Percentiles rank a stretch among this genome's conserved stretches.
Evolutionary conservation across 2,888 invertebrate genomes (phyloP).

Genomic region (Ptychoptera contaminata): DNA sequence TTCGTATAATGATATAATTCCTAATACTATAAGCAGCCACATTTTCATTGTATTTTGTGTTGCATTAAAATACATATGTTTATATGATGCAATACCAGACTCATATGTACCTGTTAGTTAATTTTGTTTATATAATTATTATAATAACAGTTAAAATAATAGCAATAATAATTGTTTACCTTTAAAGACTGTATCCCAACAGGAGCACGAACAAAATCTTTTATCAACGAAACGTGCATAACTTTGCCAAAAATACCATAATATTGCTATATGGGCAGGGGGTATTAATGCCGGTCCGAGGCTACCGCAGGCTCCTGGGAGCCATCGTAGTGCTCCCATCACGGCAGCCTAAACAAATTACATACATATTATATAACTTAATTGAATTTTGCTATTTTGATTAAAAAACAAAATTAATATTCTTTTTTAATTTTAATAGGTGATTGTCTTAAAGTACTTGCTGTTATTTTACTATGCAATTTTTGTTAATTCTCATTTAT

Average conservation of each 20-base stretch:
- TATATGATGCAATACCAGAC: slow-evolving; percentile 49
- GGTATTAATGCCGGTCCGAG: slow-evolving; percentile 38
- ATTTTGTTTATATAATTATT: neutral
- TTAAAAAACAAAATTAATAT: too few species aligned
- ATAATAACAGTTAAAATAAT: slow-evolving; percentile 3
- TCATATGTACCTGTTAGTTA: slow-evolving; percentile 42
- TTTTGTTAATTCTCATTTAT: too few species aligned
- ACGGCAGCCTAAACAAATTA: too few species aligned
- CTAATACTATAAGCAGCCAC: slow-evolving; percentile 43
- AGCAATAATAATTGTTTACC: slow-evolving; percentile 28
- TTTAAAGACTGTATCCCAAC: slow-evolving; percentile 65
- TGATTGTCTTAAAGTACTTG: too few species aligned
- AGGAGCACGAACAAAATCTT: slow-evolving; percentile 50
- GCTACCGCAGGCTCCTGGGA: slow-evolving; percentile 29
- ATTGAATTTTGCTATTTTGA: too few species aligned
- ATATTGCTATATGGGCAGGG: slow-evolving; percentile 42
- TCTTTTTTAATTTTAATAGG: too few species aligned
- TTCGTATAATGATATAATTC: slow-evolving; percentile 43
- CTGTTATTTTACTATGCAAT: too few species aligned
- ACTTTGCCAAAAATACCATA: slow-evolving; percentile 51
- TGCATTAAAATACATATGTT: slow-evolving; percentile 55
- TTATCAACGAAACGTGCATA: slow-evolving; percentile 47
- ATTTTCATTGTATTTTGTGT: slow-evolving; percentile 48
- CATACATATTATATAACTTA: too few species aligned
- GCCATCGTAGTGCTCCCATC: slow-evolving; percentile 17